A percentile compares a stretch with the other conserved stretches of the same genome.
Conservation (phyloP, 1,140 invertebrate species). For the Platyscapa corneri region DNA sequence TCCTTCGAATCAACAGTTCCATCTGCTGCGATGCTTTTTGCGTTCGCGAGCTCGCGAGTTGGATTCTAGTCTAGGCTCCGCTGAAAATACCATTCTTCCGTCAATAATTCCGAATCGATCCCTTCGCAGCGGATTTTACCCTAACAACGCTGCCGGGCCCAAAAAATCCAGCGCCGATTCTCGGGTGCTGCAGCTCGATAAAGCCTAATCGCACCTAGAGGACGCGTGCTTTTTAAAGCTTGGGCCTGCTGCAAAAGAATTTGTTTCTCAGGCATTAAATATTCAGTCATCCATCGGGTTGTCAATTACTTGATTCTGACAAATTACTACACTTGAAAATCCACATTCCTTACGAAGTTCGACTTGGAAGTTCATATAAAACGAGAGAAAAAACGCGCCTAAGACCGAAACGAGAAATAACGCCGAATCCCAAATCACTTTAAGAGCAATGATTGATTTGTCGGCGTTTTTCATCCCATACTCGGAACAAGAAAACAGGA, state of each 20-base stretch:
- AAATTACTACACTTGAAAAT: constrained; percentile 24
- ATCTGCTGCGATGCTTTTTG: no score
- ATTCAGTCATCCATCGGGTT: constrained; percentile 11
- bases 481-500: not conserved
- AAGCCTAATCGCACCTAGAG: no score
- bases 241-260: not conserved
- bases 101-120: no score
- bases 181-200: no score
- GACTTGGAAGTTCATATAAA: constrained; percentile 16
- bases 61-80: no score
- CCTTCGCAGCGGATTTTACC: no score
- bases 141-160: no score
- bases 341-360: constrained; percentile 35
- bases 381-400: not conserved
- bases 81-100: no score
- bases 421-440: constrained; percentile 30
- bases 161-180: no score
- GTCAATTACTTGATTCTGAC: constrained; percentile 42
- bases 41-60: no score
- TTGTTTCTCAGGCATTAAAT: not conserved
- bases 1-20: not conserved
- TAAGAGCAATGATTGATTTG: constrained; percentile 43
- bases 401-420: constrained; percentile 21
- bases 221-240: not conserved
- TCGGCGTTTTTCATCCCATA: constrained; percentile 30